Evolutionary conservation across 1,140 invertebrate species (phyloP).

Genomic region (Aphaenogaster floridana): DNA sequence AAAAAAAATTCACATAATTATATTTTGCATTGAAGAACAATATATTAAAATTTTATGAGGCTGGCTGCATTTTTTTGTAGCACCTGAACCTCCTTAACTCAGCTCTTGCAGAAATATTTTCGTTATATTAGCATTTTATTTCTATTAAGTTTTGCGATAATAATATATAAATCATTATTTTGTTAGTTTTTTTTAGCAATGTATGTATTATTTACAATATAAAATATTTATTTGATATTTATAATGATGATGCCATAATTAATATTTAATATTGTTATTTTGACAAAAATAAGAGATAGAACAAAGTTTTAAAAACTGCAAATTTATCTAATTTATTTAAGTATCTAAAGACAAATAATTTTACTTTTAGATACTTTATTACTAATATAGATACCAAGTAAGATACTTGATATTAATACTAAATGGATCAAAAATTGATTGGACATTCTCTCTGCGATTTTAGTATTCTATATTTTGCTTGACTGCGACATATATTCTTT

Average conservation of each 20-base stretch:
- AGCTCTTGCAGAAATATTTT: background rate
- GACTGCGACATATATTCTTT: background rate
- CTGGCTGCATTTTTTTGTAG: too few relatives aligned
- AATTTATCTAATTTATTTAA: background rate
- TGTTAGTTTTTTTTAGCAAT: background rate
- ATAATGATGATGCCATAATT: background rate
- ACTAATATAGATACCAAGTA: background rate
- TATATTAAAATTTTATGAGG: too few relatives aligned
- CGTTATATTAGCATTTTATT: background rate
- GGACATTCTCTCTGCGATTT: background rate
- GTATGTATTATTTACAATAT: background rate
- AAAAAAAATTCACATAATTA: too few relatives aligned
- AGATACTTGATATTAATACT: background rate
- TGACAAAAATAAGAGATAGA: background rate
- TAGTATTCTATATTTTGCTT: constrained; percentile 15
- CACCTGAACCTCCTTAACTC: background rate
- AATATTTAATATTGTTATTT: background rate
- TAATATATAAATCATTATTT: background rate
- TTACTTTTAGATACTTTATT: background rate
- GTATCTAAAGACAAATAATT: background rate
- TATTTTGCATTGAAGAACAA: too few relatives aligned
- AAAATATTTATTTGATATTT: constrained; percentile 7
- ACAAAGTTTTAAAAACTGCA: background rate
- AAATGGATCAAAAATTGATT: constrained; percentile 2
- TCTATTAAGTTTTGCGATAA: background rate